Evolutionary conservation across 2,797 vertebrate species (phyloP).

Genomic region (Catamblyrhynchus diadema): DNA sequence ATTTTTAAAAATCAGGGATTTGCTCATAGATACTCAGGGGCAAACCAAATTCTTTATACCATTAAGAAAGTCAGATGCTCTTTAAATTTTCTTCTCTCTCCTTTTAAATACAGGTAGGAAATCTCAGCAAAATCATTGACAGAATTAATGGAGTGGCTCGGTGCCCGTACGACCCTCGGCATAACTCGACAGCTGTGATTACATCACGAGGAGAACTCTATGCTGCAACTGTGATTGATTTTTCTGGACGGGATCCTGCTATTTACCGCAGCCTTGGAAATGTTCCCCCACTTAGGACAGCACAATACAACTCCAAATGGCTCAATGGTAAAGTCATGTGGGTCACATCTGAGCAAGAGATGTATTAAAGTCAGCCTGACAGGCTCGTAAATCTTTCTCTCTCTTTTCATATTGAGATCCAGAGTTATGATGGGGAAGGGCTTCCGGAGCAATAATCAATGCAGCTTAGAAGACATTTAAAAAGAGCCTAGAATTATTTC

Average conservation of each 20-base stretch:
- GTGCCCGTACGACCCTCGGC: conserved; percentile 94
- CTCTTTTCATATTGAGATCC: background rate
- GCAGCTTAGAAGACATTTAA: background rate
- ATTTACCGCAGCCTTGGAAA: conserved; percentile 97
- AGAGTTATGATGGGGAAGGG: background rate
- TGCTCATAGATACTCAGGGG: background rate
- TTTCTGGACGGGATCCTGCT: conserved; percentile 95
- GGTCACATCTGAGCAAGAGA: background rate
- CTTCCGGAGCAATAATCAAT: background rate
- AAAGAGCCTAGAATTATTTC: background rate
- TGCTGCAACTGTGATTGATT: conserved; percentile 96
- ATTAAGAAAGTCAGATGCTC: background rate
- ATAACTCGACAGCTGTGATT: conserved; percentile 97
- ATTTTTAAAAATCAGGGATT: background rate
- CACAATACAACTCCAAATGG: conserved; percentile 99
- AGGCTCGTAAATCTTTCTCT: conserved; percentile 22
- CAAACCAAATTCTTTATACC: background rate
- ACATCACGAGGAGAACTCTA: conserved; percentile 95
- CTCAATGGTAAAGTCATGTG: conserved; percentile 86
- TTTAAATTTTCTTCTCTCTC: background rate
- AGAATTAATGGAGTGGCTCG: conserved; percentile 95
- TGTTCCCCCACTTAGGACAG: conserved; percentile 91
- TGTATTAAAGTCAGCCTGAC: background rate
- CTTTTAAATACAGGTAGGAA: conserved; percentile 84
- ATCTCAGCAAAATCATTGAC: conserved; percentile 90